Evolutionary conservation across 1,140 invertebrate genomes (phyloP), one percentile per base, ranked within the genome.

Genomic region (Bombus soroeensis): DNA sequence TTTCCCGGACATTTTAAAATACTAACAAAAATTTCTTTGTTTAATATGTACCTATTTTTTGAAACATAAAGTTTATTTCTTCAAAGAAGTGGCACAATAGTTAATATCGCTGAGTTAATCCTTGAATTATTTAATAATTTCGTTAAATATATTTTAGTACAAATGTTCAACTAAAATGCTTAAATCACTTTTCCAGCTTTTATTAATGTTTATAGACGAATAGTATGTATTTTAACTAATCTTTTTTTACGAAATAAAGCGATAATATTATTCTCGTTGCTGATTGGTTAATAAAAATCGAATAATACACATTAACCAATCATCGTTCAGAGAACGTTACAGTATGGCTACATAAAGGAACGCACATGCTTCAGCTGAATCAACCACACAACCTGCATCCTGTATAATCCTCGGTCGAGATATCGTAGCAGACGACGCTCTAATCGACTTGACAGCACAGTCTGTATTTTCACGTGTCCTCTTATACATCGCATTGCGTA

Each of bases 381-480:
- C 53, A 76, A 73, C 41, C 53, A 71, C 75, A 82, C 75, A 84
- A 78, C 82, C 39, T 87, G 47, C 64, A 66, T 85, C 57, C 43
- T 43, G 32, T 70, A 81, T 86, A 88, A 86, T 85, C 79, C 70
- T 28, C 32, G 89, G 82, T 90, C 86, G 88, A 90, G 87, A 88
- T 88, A 88, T 90, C 88, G 85, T 93, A 93, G 92, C 92, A 93
- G 92, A 91, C 92, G 93, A 93, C 91, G 87, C 87, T 87, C 66
- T 57, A 62, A 90, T 93, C 90, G 90, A 92, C 91, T 94, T 93
- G 93, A 94, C 93, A 93, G 92, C 87, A 91, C 88, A 91, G 73
- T 91, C 87, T 70, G 91, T 91, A 89, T 90, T 92, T 92, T 92
- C 93, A 94, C 93, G 92, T 94, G 93, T 94, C 87, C 87, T 85